Evolutionary conservation across 1,140 invertebrate genomes (phyloP), one percentile per base, ranked within the genome.

Genomic region (Eueides isabella): DNA sequence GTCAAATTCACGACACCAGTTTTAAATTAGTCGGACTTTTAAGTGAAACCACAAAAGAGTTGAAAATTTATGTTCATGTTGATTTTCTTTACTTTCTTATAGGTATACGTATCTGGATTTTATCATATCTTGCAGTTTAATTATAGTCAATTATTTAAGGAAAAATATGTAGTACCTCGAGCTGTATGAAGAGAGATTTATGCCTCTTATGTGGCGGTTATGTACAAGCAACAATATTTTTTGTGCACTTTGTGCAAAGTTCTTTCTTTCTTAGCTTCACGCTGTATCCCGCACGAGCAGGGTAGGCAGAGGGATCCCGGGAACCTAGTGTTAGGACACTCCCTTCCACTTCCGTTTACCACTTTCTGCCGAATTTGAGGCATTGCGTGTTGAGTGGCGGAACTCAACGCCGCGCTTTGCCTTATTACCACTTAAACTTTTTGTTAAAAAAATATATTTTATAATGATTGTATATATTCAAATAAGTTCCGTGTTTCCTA

Each of bases 401-500:
- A n/a, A n/a, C n/a, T n/a, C n/a, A n/a, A n/a, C n/a, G n/a, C n/a
- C n/a, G n/a, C n/a, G n/a, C n/a, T n/a, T n/a, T n/a, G n/a, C n/a
- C n/a, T n/a, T n/a, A n/a, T n/a, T n/a, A n/a, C n/a, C n/a, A n/a
- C n/a, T n/a, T n/a, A n/a, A n/a, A n/a, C n/a, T n/a, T 38, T 38
- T 16, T 38, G 14, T 38, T 9, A 2, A 33, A 38, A 5, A 44
- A 7, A n/a, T 0, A 6, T 55, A 11, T 55, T 26, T 11, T 55
- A 55, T 23, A 26, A 55, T 38, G 35, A 16, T 16, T 55, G 1
- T 26, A 55, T 63, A 63, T 74, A 74, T 80, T 82, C 30, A 71
- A 77, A 76, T 76, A 67, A 82, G 77, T 81, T 85, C 79, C 77
- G 80, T 78, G 65, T 79, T 71, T 78, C 67, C 48, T 78, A 82